Evolutionary conservation across 2,888 invertebrate species (phyloP).

Genomic region (Spisula solida): DNA sequence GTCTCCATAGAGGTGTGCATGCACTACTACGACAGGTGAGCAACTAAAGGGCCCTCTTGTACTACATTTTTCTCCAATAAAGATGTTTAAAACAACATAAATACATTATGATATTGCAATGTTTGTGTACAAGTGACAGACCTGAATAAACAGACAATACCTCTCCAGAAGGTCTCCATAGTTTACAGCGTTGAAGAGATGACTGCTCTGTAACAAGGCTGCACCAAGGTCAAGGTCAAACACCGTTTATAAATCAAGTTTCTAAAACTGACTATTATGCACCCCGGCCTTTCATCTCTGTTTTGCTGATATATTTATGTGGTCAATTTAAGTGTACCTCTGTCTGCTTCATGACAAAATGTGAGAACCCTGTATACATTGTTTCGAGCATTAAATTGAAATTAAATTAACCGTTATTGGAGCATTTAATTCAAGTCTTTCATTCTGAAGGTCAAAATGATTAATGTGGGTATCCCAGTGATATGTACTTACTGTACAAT

Average conservation of each 20-base stretch:
- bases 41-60: too few species aligned
- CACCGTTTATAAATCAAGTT: too few species aligned
- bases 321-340: background rate
- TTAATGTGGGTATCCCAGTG: background rate
- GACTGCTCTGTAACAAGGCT: too few species aligned
- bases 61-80: too few species aligned
- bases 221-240: background rate
- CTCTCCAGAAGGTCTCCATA: too few species aligned
- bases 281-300: background rate
- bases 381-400: conserved; percentile 15
- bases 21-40: too few species aligned
- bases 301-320: background rate
- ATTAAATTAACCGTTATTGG: background rate
- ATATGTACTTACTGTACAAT: background rate
- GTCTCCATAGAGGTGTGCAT: too few species aligned
- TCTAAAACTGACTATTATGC: background rate
- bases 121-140: too few species aligned
- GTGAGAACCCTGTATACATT: background rate
- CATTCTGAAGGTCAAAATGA: background rate
- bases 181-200: too few species aligned
- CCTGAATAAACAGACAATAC: too few species aligned
- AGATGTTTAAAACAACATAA: too few species aligned
- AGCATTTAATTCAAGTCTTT: conserved; percentile 12
- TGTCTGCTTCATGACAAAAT: background rate
- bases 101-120: too few species aligned